Evolutionary conservation across 1,140 invertebrate genomes (phyloP).

Genomic region (Leptopilina boulardi): DNA sequence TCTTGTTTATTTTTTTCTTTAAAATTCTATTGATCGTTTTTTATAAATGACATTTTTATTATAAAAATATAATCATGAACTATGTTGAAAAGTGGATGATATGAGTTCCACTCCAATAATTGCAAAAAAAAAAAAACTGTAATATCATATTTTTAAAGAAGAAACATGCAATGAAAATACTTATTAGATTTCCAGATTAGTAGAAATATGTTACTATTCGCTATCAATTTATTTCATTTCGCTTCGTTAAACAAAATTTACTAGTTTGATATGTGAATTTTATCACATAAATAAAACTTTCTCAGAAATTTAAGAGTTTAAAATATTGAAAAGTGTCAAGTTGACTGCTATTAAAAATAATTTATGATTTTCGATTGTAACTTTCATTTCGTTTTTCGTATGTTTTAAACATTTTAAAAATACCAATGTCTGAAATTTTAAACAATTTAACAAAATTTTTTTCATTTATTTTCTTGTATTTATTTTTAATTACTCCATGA

Average conservation of each 20-base stretch:
- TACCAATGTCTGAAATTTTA: too few relatives aligned
- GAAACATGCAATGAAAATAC: neutral
- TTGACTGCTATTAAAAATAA: neutral
- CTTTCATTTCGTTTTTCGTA: too few relatives aligned
- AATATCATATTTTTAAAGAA: neutral
- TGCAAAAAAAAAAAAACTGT: neutral
- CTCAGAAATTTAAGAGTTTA: neutral
- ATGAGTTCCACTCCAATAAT: constrained; percentile 1
- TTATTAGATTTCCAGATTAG: neutral
- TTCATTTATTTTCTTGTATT: neutral
- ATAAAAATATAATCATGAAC: neutral
- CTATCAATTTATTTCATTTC: neutral
- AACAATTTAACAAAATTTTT: too few relatives aligned
- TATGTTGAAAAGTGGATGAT: neutral
- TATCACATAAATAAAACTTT: neutral
- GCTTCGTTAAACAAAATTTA: constrained; percentile 4
- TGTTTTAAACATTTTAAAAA: too few relatives aligned
- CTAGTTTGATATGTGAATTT: neutral
- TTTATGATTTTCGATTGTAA: too few relatives aligned
- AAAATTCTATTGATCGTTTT: too few relatives aligned
- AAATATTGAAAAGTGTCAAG: neutral
- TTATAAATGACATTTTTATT: neutral
- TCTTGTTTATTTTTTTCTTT: too few relatives aligned
- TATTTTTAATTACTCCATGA: neutral
- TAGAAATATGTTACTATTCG: neutral